Conservation (phyloP, 2,888 invertebrate genomes). For the Corythucha ciliata region DNA sequence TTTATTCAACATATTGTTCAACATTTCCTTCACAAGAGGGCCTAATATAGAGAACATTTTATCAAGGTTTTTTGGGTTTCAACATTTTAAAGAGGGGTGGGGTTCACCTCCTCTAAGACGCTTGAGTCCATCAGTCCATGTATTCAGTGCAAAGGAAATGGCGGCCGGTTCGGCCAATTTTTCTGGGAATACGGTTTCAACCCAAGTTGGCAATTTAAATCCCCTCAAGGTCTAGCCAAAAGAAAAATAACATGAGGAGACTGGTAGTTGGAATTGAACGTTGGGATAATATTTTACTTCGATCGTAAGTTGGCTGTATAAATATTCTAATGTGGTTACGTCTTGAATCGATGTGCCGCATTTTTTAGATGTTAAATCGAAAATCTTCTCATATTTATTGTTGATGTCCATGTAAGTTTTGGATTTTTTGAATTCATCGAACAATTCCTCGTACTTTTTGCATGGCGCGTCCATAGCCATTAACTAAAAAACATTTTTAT, state of each 20-base stretch:
- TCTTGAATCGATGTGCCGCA: conserved; percentile 50
- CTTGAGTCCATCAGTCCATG: conserved; percentile 23
- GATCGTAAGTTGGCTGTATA: conserved; percentile 55
- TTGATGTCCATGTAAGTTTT: conserved; percentile 1
- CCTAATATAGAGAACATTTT: conserved; percentile 24
- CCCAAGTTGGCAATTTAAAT: conserved; percentile 22
- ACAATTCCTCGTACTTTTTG: conserved; percentile 19
- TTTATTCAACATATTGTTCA: conserved; percentile 13
- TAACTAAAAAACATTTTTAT: background rate
- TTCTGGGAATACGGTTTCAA: conserved; percentile 19
- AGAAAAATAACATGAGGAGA: background rate
- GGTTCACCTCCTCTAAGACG: conserved; percentile 22
- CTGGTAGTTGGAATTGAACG: no score
- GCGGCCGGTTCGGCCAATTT: conserved; percentile 9
- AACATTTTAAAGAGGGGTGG: background rate
- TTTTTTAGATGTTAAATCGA: conserved; percentile 54
- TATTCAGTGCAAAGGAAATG: conserved; percentile 13
- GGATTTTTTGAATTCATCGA: conserved; percentile 17
- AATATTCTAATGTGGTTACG: conserved; percentile 54
- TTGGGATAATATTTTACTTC: conserved; percentile 46
- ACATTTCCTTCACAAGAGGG: conserved; percentile 30
- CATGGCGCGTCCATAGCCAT: conserved; percentile 21
- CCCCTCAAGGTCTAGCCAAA: conserved; percentile 14
- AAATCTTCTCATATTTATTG: conserved; percentile 50
- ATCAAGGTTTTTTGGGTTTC: background rate